Evolutionary conservation across 2,797 vertebrate genomes (phyloP).

Genomic region (Pterois miles): DNA sequence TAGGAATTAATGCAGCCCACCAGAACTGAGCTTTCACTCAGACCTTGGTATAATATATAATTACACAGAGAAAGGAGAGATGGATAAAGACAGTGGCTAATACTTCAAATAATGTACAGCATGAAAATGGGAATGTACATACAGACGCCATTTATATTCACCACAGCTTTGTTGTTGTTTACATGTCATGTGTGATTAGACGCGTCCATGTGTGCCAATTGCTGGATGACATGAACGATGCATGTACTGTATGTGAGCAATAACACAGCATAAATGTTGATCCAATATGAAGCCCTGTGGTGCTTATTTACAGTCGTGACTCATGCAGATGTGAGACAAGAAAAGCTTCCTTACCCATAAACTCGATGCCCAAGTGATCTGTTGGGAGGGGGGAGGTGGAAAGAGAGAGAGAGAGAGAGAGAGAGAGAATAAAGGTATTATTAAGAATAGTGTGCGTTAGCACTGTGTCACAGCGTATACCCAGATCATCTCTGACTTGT

Average conservation of each 20-base stretch:
- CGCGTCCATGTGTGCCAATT: neutral
- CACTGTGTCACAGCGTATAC: constrained; percentile 33
- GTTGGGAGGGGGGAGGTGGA: constrained; percentile 62
- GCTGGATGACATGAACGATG: neutral
- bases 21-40: neutral
- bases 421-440: constrained; percentile 30
- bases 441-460: constrained; percentile 32
- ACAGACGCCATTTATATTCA: neutral
- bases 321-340: constrained; percentile 40
- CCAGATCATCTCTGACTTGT: constrained; percentile 22
- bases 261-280: neutral
- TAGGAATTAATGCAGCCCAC: neutral
- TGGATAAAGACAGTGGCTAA: neutral
- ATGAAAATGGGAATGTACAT: neutral
- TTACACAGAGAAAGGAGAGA: constrained; percentile 6
- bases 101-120: neutral
- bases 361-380: constrained; percentile 98
- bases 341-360: constrained; percentile 93
- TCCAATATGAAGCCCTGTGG: constrained; percentile 1
- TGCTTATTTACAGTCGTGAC: constrained; percentile 33
- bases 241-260: neutral
- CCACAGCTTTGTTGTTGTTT: neutral
- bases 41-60: constrained; percentile 6
- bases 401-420: constrained; percentile 5
- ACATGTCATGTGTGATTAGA: neutral